Evolutionary conservation across 2,888 invertebrate genomes (phyloP).

Genomic region (Adelphocoris suturalis): DNA sequence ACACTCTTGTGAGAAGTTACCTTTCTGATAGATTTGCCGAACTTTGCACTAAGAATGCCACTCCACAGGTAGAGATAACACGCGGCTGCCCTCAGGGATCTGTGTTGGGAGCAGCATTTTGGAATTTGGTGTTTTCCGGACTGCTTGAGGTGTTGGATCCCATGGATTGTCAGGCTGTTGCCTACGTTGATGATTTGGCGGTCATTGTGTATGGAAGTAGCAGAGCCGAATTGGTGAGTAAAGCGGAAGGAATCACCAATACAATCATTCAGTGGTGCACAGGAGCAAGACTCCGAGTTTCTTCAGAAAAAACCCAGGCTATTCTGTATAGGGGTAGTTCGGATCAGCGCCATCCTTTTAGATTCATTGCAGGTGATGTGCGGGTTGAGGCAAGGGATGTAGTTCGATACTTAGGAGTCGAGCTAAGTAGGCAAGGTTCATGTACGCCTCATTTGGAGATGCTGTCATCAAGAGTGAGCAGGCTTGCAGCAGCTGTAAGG

Average conservation of each 20-base stretch:
- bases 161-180: not conserved
- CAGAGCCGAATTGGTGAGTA: not conserved
- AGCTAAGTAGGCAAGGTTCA: not conserved
- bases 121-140: not conserved
- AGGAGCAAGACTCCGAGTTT: not conserved
- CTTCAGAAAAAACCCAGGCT: not conserved
- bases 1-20: not conserved
- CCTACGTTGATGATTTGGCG: constrained; percentile 26
- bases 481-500: not conserved
- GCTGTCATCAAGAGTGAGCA: not conserved
- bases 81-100: not conserved
- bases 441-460: not conserved
- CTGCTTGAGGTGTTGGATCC: not conserved
- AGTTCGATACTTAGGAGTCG: not conserved
- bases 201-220: not conserved
- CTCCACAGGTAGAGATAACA: not conserved
- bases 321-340: not conserved
- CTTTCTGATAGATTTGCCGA: not conserved
- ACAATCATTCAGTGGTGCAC: not conserved
- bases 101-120: not conserved
- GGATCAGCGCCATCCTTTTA: not conserved
- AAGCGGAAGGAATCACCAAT: not conserved
- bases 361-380: not conserved
- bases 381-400: not conserved
- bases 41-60: too few species aligned